A percentile compares a stretch with the other conserved stretches of the same genome.
phyloP scores from a whole-genome alignment of 1,140 invertebrate species.

The Chionoecetes opilio region DNA sequence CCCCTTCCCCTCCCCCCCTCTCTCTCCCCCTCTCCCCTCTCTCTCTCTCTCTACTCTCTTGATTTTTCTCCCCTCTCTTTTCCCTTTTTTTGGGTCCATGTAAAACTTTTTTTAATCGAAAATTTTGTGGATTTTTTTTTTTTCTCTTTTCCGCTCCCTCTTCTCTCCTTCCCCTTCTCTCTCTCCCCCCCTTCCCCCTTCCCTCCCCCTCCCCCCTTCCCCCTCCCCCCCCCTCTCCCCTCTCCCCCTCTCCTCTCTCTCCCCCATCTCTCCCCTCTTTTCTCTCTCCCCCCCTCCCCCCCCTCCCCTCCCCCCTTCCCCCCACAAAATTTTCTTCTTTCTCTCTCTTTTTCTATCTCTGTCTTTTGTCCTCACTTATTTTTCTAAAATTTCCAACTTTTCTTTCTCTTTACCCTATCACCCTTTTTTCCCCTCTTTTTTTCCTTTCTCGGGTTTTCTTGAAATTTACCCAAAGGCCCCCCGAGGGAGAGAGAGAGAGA shows the following conservation, averaged over 20 bases:
- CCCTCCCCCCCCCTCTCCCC: neutral
- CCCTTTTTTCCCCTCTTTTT: neutral
- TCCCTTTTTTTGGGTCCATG: too few relatives aligned
- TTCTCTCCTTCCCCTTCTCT: neutral
- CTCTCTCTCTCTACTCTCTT: too few relatives aligned
- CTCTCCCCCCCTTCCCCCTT: neutral
- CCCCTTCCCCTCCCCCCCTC: too few relatives aligned
- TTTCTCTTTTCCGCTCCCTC: too few relatives aligned
- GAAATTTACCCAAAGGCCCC: too few relatives aligned
- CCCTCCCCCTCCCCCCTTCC: neutral
- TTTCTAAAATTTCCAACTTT: too few relatives aligned
- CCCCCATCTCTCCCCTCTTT: neutral
- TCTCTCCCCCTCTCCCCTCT: too few relatives aligned
- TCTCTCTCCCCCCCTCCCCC: neutral
- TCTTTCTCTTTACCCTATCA: neutral
- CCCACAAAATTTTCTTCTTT: neutral
- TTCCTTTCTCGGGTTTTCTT: too few relatives aligned
- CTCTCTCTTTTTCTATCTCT: neutral
- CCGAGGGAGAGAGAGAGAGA: too few relatives aligned
- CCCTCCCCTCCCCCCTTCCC: neutral
- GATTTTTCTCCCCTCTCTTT: too few relatives aligned
- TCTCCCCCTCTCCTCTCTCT: neutral
- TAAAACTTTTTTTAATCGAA: too few relatives aligned
- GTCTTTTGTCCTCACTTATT: neutral
- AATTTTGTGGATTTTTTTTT: too few relatives aligned